These are phyloP conservation scores for roundworm (Caenorhabditis elegans) DNA, from an alignment of 1,140 invertebrate species.

Conservation along the genomic window WBcel235 BX284605.5:16570001-16570500, in stretches of 20 bases:
- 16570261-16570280: not conserved
- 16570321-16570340: not conserved
- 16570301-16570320: not conserved
- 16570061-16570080: not conserved
- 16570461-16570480: no score
- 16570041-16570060: not conserved
- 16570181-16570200: not conserved
- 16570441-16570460: no score
- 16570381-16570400: no score
- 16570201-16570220: not conserved
- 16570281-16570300: not conserved
- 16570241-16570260: not conserved
- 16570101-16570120: not conserved
- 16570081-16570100: not conserved
- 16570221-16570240: not conserved
- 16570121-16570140: not conserved
- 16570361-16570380: no score
- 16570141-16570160: not conserved
- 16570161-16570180: not conserved
- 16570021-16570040: not conserved
- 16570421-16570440: no score
- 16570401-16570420: no score
- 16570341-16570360: not conserved
- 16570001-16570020: not conserved
- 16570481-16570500: no score